Conservation (phyloP, 2,888 invertebrate genomes). For the Parascotia fuliginaria region DNA sequence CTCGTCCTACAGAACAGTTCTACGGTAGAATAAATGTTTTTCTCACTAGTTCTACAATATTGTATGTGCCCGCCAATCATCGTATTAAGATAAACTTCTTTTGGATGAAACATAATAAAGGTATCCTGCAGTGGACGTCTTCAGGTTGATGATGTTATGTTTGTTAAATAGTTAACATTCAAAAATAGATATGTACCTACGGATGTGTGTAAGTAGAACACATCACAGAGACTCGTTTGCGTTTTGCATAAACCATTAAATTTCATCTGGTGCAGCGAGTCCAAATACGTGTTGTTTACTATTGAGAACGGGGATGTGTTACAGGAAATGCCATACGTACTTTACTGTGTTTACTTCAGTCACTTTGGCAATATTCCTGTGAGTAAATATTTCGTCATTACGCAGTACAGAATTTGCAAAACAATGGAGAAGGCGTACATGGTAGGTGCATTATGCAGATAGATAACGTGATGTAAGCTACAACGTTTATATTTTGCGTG, state of each 20-base stretch:
- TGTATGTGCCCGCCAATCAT: too few relatives aligned
- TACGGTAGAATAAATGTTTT: too few relatives aligned
- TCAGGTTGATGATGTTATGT: too few relatives aligned
- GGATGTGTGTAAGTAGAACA: too few relatives aligned
- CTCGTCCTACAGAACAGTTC: too few relatives aligned
- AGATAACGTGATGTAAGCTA: slow-evolving; percentile 48
- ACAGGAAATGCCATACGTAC: slow-evolving; percentile 17
- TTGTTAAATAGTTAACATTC: too few relatives aligned
- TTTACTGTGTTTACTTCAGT: slow-evolving; percentile 16
- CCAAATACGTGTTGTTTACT: slow-evolving; percentile 19
- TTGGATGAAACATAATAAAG: too few relatives aligned
- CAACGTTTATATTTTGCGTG: slow-evolving; percentile 51
- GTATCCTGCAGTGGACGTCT: too few relatives aligned
- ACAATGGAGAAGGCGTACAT: slow-evolving; percentile 14
- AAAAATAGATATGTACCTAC: neutral
- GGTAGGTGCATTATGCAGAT: slow-evolving; percentile 26
- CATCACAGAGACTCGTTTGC: neutral
- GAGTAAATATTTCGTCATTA: slow-evolving; percentile 26
- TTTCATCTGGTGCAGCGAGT: neutral
- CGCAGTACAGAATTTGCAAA: slow-evolving; percentile 17
- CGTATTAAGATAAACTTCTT: too few relatives aligned
- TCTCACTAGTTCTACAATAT: too few relatives aligned
- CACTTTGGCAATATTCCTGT: slow-evolving; percentile 30
- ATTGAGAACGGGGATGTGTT: slow-evolving; percentile 11
- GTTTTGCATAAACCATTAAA: neutral